Evolutionary conservation across 2,797 vertebrate species (phyloP).

Genomic region (Myotis vivesi): DNA sequence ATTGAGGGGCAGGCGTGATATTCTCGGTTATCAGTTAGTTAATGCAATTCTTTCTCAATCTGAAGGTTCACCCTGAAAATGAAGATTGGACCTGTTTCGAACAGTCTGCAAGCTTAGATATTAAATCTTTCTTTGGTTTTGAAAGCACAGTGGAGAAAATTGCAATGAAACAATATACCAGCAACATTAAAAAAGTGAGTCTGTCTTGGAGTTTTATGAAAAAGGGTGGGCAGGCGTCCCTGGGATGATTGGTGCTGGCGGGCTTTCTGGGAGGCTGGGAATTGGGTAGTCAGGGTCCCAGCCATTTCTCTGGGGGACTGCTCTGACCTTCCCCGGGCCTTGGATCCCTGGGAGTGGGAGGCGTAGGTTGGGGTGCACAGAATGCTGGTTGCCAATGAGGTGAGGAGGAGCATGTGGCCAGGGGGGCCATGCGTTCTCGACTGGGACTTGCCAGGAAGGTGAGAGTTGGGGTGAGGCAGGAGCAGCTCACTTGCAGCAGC

Average conservation of each 20-base stretch:
- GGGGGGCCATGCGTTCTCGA: rapidly evolving
- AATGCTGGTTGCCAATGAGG: rapidly evolving
- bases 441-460: not conserved
- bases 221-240: not conserved
- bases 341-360: rapidly evolving
- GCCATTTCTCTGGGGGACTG: not conserved
- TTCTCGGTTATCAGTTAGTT: not conserved
- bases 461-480: not conserved
- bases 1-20: not conserved
- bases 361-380: rapidly evolving
- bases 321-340: too few relatives aligned
- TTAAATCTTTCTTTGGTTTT: conserved; percentile 98
- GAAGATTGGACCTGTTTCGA: conserved; percentile 98
- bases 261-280: not conserved
- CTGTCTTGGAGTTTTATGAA: not conserved
- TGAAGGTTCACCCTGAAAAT: conserved; percentile 96
- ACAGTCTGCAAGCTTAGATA: conserved; percentile 95
- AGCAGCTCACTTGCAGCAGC: rapidly evolving
- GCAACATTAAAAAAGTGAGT: conserved; percentile 94
- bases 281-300: not conserved
- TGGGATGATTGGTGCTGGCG: not conserved
- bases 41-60: not conserved
- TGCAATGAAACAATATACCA: conserved; percentile 97
- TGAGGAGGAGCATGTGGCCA: rapidly evolving
- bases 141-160: conserved; percentile 97